These are phyloP conservation scores for Eueremaeus valkanovi DNA, from an alignment of 2,888 invertebrate genomes.

Conservation along the genomic window DNA sequence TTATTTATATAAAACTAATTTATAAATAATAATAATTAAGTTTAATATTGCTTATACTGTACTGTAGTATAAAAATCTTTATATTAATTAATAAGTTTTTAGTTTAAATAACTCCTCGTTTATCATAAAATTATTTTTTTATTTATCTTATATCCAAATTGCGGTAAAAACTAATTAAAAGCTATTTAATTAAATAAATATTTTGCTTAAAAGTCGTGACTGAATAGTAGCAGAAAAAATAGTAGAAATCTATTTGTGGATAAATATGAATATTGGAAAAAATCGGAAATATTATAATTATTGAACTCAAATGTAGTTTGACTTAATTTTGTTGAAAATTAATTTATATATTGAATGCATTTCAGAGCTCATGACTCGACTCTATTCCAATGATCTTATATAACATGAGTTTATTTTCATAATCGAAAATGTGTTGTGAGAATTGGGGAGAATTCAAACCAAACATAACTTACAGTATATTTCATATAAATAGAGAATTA, in stretches of 20 bases:
- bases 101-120: neutral
- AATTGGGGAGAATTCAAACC: neutral
- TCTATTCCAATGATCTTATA: no score
- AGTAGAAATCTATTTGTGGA: neutral
- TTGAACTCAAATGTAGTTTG: neutral
- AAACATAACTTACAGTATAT: neutral
- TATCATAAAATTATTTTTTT: neutral
- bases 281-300: neutral
- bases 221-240: neutral
- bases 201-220: neutral
- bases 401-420: constrained; percentile 6
- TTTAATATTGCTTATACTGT: no score
- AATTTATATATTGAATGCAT: neutral
- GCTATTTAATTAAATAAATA: no score
- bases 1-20: neutral
- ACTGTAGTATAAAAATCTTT: no score
- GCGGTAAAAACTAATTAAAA: neutral
- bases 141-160: neutral
- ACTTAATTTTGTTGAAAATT: no score
- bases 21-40: no score
- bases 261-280: neutral
- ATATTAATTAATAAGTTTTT: neutral
- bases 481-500: neutral
- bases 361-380: neutral
- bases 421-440: neutral